Base-by-base conservation (phyloP, 2,888 invertebrate genomes). In the Eupithecia pulchellata region DNA sequence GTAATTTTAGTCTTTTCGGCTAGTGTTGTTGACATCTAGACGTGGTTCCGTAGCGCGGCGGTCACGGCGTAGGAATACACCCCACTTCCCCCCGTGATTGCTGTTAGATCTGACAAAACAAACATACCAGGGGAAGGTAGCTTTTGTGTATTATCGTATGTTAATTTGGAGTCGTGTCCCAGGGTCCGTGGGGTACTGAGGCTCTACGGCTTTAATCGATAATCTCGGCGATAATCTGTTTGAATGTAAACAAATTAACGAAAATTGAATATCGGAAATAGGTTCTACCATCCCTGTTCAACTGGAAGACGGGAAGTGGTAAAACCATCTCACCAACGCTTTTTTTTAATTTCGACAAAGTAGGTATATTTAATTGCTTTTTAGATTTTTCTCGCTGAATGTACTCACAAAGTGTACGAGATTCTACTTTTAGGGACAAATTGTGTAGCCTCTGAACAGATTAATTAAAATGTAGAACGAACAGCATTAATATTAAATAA, bases 401-500 rank as follows among this genome's bases (percentile, higher is more conserved):
- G 72, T 68, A 61, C 61, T 61, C 42, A 32, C 34, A 62, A 72
- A 72, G 62, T 60, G 60, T 66, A 66, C 66, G 36, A 34, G 27
- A 32, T 57, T 64, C 55, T 52, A 27, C 55, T 60, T 60, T 64
- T 9, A 60, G 32, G 62, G 55, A 66, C 68, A 69, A 66, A 72
- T 65, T 57, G 58, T 64, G 25, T 62, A 25, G 34, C 62, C 47
- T 65, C 67, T 66, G 64, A 68, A 68, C 57, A 70, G 62, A 73
- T 70, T 69, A 70, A 73, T 73, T 73, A 73, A 68, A 73, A 73
- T 47, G 61, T 68, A 60, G 42, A 69, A 63, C 55, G 64, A 72
- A 72, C n/a, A 14, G 29, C 65, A 70, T 70, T 70, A 68, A 70
- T 66, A 70, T 73, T 69, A 34, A 67, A 69, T 64, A 64, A 67